Conservation (phyloP, 1,140 invertebrate genomes). For the Hormaphis cornu region DNA sequence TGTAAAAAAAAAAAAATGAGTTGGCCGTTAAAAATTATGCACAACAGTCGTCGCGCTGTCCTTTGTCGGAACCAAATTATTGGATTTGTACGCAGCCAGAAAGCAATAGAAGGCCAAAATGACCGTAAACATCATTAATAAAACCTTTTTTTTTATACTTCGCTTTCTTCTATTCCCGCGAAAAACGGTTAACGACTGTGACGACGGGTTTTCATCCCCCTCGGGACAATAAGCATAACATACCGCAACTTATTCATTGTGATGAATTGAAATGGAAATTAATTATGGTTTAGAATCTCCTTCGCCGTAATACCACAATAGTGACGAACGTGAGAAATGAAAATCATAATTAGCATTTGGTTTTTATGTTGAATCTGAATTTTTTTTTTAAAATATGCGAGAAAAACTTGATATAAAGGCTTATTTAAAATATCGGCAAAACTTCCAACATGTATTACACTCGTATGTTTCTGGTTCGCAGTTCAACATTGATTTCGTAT, state of each 20-base stretch:
- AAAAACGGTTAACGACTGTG: background rate
- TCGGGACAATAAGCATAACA: too few relatives aligned
- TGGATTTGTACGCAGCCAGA: background rate
- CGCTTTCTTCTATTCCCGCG: background rate
- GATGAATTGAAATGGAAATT: conserved; percentile 15
- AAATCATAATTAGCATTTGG: conserved; percentile 4
- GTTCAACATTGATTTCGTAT: too few relatives aligned
- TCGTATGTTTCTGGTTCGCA: too few relatives aligned
- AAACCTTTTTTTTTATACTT: conserved; percentile 5
- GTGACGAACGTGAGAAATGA: background rate
- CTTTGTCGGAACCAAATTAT: conserved; percentile 23
- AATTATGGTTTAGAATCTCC: conserved; percentile 6
- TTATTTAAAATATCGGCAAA: too few relatives aligned
- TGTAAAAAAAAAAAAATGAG: too few relatives aligned
- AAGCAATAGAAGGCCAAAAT: background rate
- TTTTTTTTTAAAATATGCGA: too few relatives aligned
- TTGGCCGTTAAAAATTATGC: conserved; percentile 1
- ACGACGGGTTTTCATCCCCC: conserved; percentile 2
- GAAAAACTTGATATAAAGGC: too few relatives aligned
- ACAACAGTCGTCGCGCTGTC: background rate
- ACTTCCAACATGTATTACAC: too few relatives aligned
- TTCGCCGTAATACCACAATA: background rate
- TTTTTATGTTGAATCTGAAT: background rate
- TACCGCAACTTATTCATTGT: background rate
- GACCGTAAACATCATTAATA: conserved; percentile 14